phyloP scores from a whole-genome alignment of 2,797 vertebrate genomes.

The Gorsachius magnificus region DNA sequence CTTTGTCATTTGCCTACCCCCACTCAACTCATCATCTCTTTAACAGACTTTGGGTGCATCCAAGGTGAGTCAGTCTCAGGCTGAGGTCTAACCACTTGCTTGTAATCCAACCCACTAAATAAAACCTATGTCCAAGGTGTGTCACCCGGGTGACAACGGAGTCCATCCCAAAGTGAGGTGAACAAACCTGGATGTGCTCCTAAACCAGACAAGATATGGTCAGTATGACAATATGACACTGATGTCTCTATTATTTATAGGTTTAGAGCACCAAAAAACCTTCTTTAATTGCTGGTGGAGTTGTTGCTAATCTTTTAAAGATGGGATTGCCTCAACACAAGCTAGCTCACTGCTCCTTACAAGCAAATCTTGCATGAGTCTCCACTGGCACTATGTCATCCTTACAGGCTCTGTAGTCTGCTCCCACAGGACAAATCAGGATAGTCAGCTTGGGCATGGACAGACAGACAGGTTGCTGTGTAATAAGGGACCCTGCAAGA shows the following conservation, averaged over 20 bases:
- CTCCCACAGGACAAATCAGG: not conserved
- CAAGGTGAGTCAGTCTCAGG: not conserved
- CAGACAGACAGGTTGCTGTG: not conserved
- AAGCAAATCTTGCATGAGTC: not conserved
- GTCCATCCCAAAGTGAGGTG: not conserved
- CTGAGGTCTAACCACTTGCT: not conserved
- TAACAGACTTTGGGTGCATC: not conserved
- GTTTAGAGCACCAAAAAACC: not conserved
- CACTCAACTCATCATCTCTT: not conserved
- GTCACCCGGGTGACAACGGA: fast-evolving
- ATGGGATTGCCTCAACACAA: not conserved
- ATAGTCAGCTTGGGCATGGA: not conserved
- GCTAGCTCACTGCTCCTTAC: not conserved
- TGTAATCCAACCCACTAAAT: fast-evolving
- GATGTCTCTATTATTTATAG: not conserved
- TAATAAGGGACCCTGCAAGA: not conserved
- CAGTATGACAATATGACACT: not conserved
- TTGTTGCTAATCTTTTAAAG: not conserved
- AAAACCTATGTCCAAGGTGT: not conserved
- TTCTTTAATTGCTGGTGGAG: not conserved
- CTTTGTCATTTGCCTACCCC: not conserved
- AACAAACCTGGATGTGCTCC: not conserved
- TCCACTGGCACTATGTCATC: not conserved
- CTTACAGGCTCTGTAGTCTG: not conserved
- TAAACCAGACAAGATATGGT: not conserved